phyloP scores from a whole-genome alignment of 1,140 invertebrate genomes.

The Pinna nobilis region DNA sequence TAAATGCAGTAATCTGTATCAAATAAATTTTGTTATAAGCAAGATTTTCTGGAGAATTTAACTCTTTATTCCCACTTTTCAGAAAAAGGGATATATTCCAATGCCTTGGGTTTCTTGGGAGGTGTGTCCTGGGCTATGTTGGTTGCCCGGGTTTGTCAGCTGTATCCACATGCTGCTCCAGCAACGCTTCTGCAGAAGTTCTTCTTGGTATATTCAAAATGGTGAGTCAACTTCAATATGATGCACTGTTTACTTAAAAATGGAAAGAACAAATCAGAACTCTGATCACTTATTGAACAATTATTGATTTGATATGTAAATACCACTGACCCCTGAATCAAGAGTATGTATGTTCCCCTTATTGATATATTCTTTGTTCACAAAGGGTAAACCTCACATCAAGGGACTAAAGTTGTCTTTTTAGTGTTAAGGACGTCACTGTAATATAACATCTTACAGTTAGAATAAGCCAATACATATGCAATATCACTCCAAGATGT shows the following conservation, averaged over 20 bases:
- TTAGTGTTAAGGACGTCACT: too few relatives aligned
- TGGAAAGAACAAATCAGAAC: background rate
- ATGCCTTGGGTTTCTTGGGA: conserved; percentile 97
- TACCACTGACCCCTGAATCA: too few relatives aligned
- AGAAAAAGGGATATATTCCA: conserved; percentile 96
- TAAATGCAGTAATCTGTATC: too few relatives aligned
- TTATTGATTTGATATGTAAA: too few relatives aligned
- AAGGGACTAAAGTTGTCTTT: too few relatives aligned
- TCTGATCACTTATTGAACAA: too few relatives aligned
- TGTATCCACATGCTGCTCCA: conserved; percentile 97
- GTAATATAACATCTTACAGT: too few relatives aligned
- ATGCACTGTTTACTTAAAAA: background rate
- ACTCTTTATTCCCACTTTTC: conserved; percentile 25
- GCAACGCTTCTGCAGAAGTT: conserved; percentile 98
- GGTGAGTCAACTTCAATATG: conserved; percentile 58
- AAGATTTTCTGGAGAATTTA: background rate
- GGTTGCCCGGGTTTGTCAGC: conserved; percentile 97
- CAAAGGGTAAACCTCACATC: too few relatives aligned
- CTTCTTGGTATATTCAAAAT: conserved; percentile 90
- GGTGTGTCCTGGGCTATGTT: conserved; percentile 99
- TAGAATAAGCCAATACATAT: too few relatives aligned
- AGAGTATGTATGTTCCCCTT: too few relatives aligned
- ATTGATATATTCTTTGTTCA: too few relatives aligned
- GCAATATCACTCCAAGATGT: too few relatives aligned
- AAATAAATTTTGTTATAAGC: background rate